A percentile compares a stretch with the other conserved stretches of the same genome.
phyloP scores from a whole-genome alignment of 2,113 vertebrate species.

The Equus quagga region DNA sequence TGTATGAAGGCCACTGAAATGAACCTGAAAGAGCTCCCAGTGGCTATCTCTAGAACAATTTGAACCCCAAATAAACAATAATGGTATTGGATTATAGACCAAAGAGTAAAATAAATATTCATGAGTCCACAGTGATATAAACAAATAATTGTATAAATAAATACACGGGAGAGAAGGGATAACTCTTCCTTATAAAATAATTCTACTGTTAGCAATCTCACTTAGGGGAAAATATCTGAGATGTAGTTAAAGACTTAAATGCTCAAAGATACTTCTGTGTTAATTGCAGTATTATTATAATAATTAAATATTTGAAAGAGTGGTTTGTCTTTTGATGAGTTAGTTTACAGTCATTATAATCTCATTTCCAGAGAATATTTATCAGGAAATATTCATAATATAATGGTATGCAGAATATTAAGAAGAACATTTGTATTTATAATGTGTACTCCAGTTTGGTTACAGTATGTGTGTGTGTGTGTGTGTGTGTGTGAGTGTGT shows the following conservation, averaged over 20 bases:
- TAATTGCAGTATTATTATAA: not conserved
- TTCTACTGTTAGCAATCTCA: not conserved
- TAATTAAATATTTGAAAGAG: slow-evolving; percentile 28
- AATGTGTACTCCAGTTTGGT: not conserved
- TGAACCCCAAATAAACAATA: not conserved
- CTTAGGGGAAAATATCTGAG: not conserved
- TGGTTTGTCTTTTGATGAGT: not conserved
- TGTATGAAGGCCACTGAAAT: not conserved
- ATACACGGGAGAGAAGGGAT: not conserved
- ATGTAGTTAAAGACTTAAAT: not conserved
- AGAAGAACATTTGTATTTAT: not conserved
- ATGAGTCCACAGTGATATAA: not conserved
- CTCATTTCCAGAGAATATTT: not conserved
- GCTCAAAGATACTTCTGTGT: not conserved
- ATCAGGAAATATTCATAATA: not conserved
- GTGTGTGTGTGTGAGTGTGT: not conserved
- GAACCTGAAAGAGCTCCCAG: not conserved
- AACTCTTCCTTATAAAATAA: not conserved
- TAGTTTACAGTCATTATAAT: slow-evolving; percentile 11
- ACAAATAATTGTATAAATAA: not conserved
- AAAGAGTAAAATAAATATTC: not conserved
- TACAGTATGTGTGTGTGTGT: not conserved
- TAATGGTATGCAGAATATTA: not conserved
- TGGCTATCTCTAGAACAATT: not conserved
- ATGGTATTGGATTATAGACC: not conserved